Evolutionary conservation across 2,797 vertebrate genomes (phyloP), one percentile per base, ranked within the genome.

Genomic region (Phataginus tetradactyla): DNA sequence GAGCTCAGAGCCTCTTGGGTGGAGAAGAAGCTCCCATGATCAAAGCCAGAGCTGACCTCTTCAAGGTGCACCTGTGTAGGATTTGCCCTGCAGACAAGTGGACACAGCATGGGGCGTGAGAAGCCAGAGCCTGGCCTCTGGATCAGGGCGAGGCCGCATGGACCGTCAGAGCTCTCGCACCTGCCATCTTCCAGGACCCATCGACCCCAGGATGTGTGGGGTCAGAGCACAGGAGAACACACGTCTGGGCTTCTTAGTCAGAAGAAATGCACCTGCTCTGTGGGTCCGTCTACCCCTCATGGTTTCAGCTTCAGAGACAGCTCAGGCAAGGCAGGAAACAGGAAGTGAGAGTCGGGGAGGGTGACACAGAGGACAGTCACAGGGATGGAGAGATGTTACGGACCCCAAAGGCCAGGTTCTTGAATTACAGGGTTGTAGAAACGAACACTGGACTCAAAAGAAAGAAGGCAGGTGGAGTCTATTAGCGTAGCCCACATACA

Each of bases 191-290:
- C 85, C 37, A 6, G 27, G 10, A 27, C 29, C 72, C 20, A 1
- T 1, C 45, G 14, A 8, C 21, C 14, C 61, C 34, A 6, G 34
- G 83, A 34, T 0, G 4, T 4, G 34, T 10, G 75, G 68, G 57
- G 5, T 23, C 12, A 0, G n/a, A 32, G 75, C 20, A 4, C 42
- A 42, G 39, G 27, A 34, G 91, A 23, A 32, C 18, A 34, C 17
- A 1, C 11, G 0, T 2, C 2, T 0, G 10, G 1, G 12, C 12
- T 25, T 13, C 64, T 66, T 5, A 9, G 23, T 0, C 7, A 42
- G 34, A 57, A 34, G 85, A 69, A 61, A 9, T 0, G 0, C 1
- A 5, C 9, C 55, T 37, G 10, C 66, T 20, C 9, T 17, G 0
- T 1, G 7, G 69, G 45, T 64, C 1, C 1, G 21, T 34, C 75